phyloP scores from a whole-genome alignment of 2,888 invertebrate species.

The Parasteatoda lunata region DNA sequence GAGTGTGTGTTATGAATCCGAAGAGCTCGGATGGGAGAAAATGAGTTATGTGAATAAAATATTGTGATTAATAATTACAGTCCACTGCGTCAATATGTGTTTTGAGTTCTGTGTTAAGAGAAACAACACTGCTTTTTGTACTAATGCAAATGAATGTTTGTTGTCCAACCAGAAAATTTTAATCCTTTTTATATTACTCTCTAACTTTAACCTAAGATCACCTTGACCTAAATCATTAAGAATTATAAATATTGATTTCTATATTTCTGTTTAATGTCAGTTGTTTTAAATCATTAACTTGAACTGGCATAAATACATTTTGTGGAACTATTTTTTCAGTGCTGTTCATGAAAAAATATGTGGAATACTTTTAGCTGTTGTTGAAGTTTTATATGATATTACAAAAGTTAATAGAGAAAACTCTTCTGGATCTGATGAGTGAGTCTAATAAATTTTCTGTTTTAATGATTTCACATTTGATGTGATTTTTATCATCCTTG shows the following conservation, averaged over 20 bases:
- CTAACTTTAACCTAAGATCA: neutral
- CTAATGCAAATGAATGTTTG: no score
- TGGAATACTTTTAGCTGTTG: constrained; percentile 82
- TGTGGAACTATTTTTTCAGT: constrained; percentile 76
- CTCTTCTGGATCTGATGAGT: constrained; percentile 79
- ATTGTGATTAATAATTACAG: no score
- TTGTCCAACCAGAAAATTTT: no score
- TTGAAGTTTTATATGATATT: constrained; percentile 87
- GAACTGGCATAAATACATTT: no score
- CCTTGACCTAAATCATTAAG: neutral
- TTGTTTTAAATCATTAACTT: neutral
- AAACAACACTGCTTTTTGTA: no score
- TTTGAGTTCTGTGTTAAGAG: no score
- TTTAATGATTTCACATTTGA: constrained; percentile 43
- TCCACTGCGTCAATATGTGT: no score
- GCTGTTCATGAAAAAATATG: constrained; percentile 83
- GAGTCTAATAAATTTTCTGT: constrained; percentile 69
- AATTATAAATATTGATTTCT: neutral
- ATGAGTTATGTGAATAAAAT: no score
- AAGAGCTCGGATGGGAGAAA: no score
- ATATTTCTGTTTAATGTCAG: neutral
- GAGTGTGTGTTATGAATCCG: no score
- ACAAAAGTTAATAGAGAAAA: constrained; percentile 80
- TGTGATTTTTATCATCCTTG: constrained; percentile 60
- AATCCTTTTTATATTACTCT: neutral